Conservation (phyloP, 2,888 invertebrate genomes). For the Drosophila colorata region DNA sequence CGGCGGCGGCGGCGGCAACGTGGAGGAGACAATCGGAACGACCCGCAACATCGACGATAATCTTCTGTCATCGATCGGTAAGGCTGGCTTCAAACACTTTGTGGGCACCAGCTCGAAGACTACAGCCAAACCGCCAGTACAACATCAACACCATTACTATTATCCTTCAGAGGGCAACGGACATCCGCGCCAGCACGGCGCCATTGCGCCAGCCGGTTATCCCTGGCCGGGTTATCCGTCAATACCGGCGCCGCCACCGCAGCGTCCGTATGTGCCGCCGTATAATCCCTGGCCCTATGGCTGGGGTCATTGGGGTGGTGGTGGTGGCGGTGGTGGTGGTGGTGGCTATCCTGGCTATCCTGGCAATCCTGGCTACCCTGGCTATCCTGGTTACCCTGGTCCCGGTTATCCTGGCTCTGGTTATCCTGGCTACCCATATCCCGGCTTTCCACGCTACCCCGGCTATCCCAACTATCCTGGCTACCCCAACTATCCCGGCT, state of each 20-base stretch:
- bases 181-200: constrained; percentile 55
- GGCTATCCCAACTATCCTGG: constrained; percentile 36
- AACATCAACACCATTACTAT: constrained; percentile 69
- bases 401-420: constrained; percentile 47
- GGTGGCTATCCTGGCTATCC: constrained; percentile 28
- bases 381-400: constrained; percentile 34
- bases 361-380: constrained; percentile 33
- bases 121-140: constrained; percentile 57
- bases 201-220: constrained; percentile 9
- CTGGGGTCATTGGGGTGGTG: constrained; percentile 29
- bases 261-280: constrained; percentile 44
- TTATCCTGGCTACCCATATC: constrained; percentile 33
- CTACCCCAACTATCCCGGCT: constrained; percentile 39
- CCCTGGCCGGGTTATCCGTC: constrained; percentile 41
- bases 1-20: constrained; percentile 2
- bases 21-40: constrained; percentile 47
- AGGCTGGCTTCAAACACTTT: constrained; percentile 70
- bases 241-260: constrained; percentile 26
- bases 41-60: constrained; percentile 60
- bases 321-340: not conserved
- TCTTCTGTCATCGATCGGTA: constrained; percentile 63
- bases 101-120: constrained; percentile 41
- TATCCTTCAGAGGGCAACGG: constrained; percentile 66
- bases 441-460: constrained; percentile 27
- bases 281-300: constrained; percentile 38